Conservation (phyloP, 2,888 invertebrate genomes). For the Choristoneura rosaceana region DNA sequence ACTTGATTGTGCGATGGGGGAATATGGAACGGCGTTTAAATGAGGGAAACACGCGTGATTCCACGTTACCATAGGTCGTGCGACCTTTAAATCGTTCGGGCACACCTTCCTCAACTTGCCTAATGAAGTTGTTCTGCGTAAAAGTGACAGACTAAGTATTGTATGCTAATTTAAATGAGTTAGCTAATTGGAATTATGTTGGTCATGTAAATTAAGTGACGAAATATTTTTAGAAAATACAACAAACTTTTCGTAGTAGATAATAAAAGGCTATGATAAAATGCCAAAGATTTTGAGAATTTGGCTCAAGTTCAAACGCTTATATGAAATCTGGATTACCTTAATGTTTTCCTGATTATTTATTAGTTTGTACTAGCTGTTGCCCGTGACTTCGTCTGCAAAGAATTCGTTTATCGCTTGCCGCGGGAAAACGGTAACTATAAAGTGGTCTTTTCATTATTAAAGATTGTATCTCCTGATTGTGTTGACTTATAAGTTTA, state of each 20-base stretch:
- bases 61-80: constrained; percentile 28
- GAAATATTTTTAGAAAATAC: neutral
- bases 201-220: neutral
- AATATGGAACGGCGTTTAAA: constrained; percentile 30
- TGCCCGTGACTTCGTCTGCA: no score
- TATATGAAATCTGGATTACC: neutral
- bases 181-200: neutral
- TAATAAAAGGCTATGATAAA: neutral
- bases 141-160: neutral
- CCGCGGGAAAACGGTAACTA: no score
- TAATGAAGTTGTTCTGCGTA: neutral
- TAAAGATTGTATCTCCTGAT: no score
- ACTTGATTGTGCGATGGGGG: constrained; percentile 42
- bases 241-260: no score
- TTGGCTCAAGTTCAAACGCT: neutral
- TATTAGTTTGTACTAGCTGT: no score
- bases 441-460: no score
- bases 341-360: neutral
- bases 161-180: constrained; percentile 4
- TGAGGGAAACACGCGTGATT: constrained; percentile 14
- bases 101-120: neutral
- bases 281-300: neutral
- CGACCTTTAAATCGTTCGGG: neutral
- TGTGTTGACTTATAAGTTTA: no score
- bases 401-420: no score